Base-by-base conservation (phyloP, 1,140 invertebrate genomes). In the Scaptomyza hsui region DNA sequence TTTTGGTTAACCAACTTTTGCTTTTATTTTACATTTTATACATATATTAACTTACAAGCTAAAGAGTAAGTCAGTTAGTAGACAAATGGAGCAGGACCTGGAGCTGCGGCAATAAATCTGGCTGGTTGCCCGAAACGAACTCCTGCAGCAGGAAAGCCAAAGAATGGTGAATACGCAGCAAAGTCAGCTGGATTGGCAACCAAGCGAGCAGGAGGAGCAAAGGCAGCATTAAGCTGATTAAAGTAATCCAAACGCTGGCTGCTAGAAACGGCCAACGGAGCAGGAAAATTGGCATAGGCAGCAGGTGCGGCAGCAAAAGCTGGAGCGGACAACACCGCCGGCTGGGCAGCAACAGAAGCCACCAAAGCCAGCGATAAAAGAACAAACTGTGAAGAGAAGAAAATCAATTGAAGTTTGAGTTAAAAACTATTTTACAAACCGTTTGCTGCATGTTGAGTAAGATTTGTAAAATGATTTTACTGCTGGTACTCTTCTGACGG, bases 191-290 rank as follows among this genome's bases (percentile, higher is more conserved):
- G 72, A 9, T 51, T 57, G 39, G 74, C 48, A 24, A 88, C 18
- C 5, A 86, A 13, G 12, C 82, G 74, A 13, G 70, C 82, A 4
- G 81, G 26, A 35, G 57, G 19, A 0, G 59, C 60, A 52, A 72
- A 78, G 24, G 82, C 81, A 1, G 82, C 78, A 72, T 86, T 88
- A 37, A 70, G 69, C 10, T 86, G 77, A 51, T 86, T 86, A 0
- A 86, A 88, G 49, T 88, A 86, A 44, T 86, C 71, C 70, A 86
- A 47, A 2, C 81, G 70, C 21, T 86, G 82, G 21, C 81, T 86
- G 45, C 81, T 72, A 4, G 81, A 88, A 16, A 86, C 49, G 10
- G 81, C 69, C 57, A 88, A 24, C 1, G 81, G 81, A 7, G 52
- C 42, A 13, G 42, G n/a, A 15, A 59, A 49, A 16, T 13, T 49